Base-by-base conservation (phyloP, 2,113 vertebrate species). In the Chionomys nivalis region DNA sequence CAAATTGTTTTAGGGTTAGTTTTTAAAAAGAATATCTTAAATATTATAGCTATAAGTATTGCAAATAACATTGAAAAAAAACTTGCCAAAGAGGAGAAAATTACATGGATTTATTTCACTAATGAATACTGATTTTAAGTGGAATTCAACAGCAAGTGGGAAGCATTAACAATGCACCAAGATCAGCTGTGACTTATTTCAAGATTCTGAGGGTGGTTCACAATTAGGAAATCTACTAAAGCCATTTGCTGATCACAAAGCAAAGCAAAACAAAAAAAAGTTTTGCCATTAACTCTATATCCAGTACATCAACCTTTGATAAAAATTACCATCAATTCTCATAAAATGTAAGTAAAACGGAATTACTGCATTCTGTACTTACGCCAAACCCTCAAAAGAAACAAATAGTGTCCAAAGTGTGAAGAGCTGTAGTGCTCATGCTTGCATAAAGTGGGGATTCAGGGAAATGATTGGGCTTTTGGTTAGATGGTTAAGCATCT, bases 41-140 rank as follows among this genome's bases (percentile, higher is more conserved):
- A 72, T 87, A 26, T 52, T 89, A 28, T 66, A 28, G 52, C 78
- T 52, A 52, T 39, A 89, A 91, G 13, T 39, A 61, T 23, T 81
- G 12, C 61, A 61, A 4, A 23, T 9, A 81, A 81, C 5, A 5
- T 44, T 93, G 5, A 89, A 49, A 47, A 0, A 10, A 91, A 91
- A 58, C 14, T 73, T 91, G 16, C 44, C 68, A 70, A 81, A 96
- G 17, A 72, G 5, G 65, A 7, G 44, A 72, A 86, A 87, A 52
- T 33, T 19, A 17, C 39, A n/a, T 42, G 44, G 7, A 24, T 24
- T 61, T 66, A 90, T 49, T 90, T 96, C 31, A 79, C 31, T 49
- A 52, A 91, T 49, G 4, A 83, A 73, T 94, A 52, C n/a, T 92
- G 70, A 78, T 94, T 89, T 82, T 52, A 89, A 94, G n/a, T 42